Conservation (phyloP, 2,888 invertebrate species). For the Thelaira solivaga region DNA sequence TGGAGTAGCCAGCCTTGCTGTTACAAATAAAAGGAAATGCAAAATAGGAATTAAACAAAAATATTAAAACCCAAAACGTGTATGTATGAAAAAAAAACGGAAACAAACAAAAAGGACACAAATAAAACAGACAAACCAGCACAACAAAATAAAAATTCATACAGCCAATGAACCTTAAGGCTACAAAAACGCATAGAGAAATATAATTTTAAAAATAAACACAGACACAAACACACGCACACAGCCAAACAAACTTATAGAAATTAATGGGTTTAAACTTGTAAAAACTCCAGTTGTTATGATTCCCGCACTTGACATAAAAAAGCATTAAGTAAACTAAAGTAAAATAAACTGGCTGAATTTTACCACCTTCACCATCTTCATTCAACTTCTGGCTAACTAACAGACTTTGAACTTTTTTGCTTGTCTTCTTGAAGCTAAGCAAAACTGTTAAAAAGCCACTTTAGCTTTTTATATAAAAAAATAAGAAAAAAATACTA, state of each 20-base stretch:
- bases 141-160: constrained; percentile 19
- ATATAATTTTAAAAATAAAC: constrained; percentile 45
- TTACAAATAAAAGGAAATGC: not conserved
- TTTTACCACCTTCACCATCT: not conserved
- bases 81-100: not conserved
- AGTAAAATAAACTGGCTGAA: not conserved
- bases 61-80: constrained; percentile 8
- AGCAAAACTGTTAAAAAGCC: constrained; percentile 44
- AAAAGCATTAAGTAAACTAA: no score
- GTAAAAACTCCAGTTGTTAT: constrained; percentile 45
- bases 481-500: no score
- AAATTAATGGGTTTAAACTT: not conserved
- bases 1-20: not conserved
- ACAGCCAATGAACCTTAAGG: constrained; percentile 58
- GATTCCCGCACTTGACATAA: constrained; percentile 60
- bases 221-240: not conserved
- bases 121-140: constrained; percentile 41
- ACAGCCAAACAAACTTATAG: not conserved
- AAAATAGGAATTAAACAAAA: not conserved
- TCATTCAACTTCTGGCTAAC: constrained; percentile 6
- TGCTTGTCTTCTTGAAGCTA: constrained; percentile 24
- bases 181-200: constrained; percentile 55
- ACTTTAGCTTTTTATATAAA: constrained; percentile 25
- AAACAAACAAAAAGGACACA: not conserved
- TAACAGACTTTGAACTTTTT: no score